Base-by-base conservation (phyloP, 2,888 invertebrate genomes). In the Agonopterix arenella region DNA sequence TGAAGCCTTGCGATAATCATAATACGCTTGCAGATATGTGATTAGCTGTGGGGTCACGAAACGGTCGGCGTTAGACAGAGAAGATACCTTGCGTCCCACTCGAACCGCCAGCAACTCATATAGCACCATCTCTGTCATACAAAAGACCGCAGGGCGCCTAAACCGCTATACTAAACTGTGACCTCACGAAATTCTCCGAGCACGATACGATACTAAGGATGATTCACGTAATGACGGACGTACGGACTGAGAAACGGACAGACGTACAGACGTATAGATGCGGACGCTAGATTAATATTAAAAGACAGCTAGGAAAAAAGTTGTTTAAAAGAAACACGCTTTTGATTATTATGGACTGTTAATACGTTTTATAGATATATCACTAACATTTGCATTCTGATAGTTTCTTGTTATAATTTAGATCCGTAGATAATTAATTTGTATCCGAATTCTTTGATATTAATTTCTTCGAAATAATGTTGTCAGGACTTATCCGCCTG, bases 111-210 rank as follows among this genome's bases (percentile, higher is more conserved):
- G 56, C 58, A 61, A 57, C 58, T 56, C 55, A 53, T 55, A 74
- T 78, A 66, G 57, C 56, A 54, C 66, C 56, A 54, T 80, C 78
- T 70, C 70, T 62, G 55, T 80, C 78, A 53, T 55, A 64, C 76
- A 67, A 74, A 84, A 80, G 82, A 82, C 84, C 84, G 80, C 80
- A 81, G 86, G 84, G 84, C 86, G 80, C 82, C 78, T 77, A 80
- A 79, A 84, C 88, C 88, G 88, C 86, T 86, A 88, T 80, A 85
- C 76, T 85, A 86, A 85, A 85, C 88, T 88, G 84, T 86, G 86
- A 88, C 88, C 88, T 86, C 86, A 86, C 88, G 86, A 88, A 88
- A 88, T 85, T 80, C 84, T 80, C 77, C 64, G 60, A 66, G 81
- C 84, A 83, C 84, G 84, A 80, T 84, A 83, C 84, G 84, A 80